These are phyloP conservation scores for Tamias sibiricus DNA, from an alignment of 2,113 vertebrate genomes.

Conservation along the genomic window DNA sequence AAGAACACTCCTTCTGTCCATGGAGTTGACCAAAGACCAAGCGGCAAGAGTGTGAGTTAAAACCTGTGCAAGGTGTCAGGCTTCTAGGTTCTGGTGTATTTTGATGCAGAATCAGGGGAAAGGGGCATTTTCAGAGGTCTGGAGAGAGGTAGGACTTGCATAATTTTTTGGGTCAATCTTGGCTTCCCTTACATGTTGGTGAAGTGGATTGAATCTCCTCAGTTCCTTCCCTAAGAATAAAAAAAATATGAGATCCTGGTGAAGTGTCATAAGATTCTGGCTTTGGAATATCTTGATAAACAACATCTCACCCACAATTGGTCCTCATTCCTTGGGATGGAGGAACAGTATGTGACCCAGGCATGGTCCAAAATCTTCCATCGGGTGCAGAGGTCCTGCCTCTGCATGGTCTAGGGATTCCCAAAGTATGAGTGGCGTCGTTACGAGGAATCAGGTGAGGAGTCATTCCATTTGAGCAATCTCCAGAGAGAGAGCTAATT, in stretches of 20 bases:
- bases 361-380: not conserved
- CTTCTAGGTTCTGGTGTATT: too few species aligned
- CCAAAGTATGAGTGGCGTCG: too few species aligned
- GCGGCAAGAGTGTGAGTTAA: not conserved
- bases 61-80: too few species aligned
- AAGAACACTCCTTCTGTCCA: too few species aligned
- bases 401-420: too few species aligned
- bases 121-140: not conserved
- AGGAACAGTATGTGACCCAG: too few species aligned
- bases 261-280: not conserved
- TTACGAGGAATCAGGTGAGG: too few species aligned
- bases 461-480: too few species aligned
- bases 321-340: not conserved
- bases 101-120: not conserved
- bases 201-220: not conserved
- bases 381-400: too few species aligned
- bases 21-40: fast-evolving
- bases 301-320: not conserved
- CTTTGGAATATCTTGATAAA: too few species aligned
- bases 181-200: not conserved
- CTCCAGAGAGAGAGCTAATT: too few species aligned
- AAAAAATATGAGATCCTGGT: not conserved
- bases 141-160: not conserved
- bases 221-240: not conserved
- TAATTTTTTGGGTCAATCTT: too few species aligned